Evolutionary conservation across 2,113 vertebrate species (phyloP).

Genomic region (Pyxicephalus adspersus): DNA sequence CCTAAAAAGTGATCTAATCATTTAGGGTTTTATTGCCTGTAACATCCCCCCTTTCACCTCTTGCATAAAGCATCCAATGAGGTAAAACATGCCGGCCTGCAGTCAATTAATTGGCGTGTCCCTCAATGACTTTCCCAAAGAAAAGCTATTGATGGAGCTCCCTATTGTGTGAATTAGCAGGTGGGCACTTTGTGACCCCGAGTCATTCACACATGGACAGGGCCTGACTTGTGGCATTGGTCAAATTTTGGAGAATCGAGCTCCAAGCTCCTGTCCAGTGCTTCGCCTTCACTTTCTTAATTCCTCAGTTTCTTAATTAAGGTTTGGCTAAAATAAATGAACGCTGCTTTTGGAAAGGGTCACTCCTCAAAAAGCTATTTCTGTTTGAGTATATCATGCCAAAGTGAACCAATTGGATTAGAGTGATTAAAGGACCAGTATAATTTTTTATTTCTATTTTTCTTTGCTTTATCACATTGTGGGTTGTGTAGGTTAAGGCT

Average conservation of each 20-base stretch:
- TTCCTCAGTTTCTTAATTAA: too few species aligned
- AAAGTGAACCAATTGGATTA: too few species aligned
- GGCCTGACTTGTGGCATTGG: constrained; percentile 61
- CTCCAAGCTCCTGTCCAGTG: too few species aligned
- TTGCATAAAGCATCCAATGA: constrained; percentile 58
- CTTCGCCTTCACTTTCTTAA: too few species aligned
- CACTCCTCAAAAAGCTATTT: too few species aligned
- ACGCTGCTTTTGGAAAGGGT: too few species aligned
- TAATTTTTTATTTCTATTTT: too few species aligned
- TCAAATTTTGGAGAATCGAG: constrained; percentile 56
- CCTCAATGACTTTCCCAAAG: constrained; percentile 56
- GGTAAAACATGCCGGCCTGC: constrained; percentile 60
- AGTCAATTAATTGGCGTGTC: constrained; percentile 56
- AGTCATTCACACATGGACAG: constrained; percentile 31
- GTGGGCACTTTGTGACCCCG: constrained; percentile 59
- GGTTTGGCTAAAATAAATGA: too few species aligned
- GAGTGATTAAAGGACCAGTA: too few species aligned
- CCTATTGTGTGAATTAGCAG: constrained; percentile 66
- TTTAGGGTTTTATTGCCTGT: constrained; percentile 65
- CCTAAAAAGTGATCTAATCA: constrained; percentile 61
- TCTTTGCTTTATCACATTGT: too few species aligned
- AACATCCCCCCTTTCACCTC: constrained; percentile 54
- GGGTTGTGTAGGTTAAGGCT: too few species aligned
- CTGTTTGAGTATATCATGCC: too few species aligned
- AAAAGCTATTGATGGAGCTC: constrained; percentile 62